Evolutionary conservation across 2,797 vertebrate genomes (phyloP), one percentile per base, ranked within the genome.

Genomic region (Sitta carolinensis): DNA sequence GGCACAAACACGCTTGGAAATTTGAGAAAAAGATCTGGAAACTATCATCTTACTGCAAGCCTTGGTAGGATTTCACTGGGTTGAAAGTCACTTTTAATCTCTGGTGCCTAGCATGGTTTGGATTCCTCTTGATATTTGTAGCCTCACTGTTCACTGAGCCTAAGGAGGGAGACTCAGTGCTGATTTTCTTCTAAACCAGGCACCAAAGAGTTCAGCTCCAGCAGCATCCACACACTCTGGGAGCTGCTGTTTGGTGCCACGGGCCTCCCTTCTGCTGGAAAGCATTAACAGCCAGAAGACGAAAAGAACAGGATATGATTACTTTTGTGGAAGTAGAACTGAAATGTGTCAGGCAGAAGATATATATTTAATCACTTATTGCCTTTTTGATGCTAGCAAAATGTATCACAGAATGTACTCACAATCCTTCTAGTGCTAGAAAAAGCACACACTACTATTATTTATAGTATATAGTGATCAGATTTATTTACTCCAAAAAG

Each of bases 401-500:
- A 64, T 59, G n/a, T 26, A 81, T 70, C 62, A 67, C 20, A 63
- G 58, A 81, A 67, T 13, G 17, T 57, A 23, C 43, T 76, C 57
- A 21, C 25, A 75, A 54, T 81, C 58, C 43, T 92, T 72, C 58
- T 68, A 64, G 67, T 32, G 55, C 26, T 61, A 91, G 26, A 47
- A 45, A 84, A 84, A 91, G 13, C 52, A 66, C 45, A 23, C 59
- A 47, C 74, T 77, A 61, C 17, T 36, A 4, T 66, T 50, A 42
- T 52, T 67, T 91, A 70, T 23, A 40, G n/a, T 7, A 67, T 38
- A 69, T 4, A 89, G 72, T 29, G 13, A 84, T 73, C 89, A 88
- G 11, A 27, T 85, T 84, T 93, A 92, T 94, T 87, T 90, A 90
- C 84, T 90, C 76, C 26, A 38, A 75, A 85, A 48, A 42, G 58